phyloP scores from a whole-genome alignment of 2,888 invertebrate species.

The Drosophila kokeensis region DNA sequence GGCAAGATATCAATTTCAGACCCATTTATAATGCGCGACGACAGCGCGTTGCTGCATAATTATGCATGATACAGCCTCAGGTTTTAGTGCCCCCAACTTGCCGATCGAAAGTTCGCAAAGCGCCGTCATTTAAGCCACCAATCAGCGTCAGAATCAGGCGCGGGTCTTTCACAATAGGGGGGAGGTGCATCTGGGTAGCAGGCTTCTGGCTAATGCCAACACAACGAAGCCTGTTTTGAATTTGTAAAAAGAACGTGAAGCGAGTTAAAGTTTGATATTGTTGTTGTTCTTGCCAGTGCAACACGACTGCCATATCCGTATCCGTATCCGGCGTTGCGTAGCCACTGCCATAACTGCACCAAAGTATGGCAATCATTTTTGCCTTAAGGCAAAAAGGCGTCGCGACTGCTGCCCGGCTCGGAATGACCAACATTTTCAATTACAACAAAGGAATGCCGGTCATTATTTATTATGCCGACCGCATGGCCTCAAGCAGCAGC shows the following conservation, averaged over 20 bases:
- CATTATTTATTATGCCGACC: slow-evolving; percentile 83
- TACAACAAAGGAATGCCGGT: slow-evolving; percentile 82
- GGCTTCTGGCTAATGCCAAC: slow-evolving; percentile 66
- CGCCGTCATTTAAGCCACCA: slow-evolving; percentile 73
- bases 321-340: slow-evolving; percentile 11
- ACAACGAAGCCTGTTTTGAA: slow-evolving; percentile 76
- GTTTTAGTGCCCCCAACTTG: slow-evolving; percentile 9
- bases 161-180: neutral
- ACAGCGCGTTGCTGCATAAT: slow-evolving; percentile 71
- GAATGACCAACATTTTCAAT: slow-evolving; percentile 84
- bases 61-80: slow-evolving; percentile 64
- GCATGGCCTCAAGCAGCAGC: slow-evolving; percentile 66
- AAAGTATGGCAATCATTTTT: slow-evolving; percentile 83
- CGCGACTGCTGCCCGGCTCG: slow-evolving; percentile 49
- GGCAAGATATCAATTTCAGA: slow-evolving; percentile 69
- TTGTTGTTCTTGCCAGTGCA: slow-evolving; percentile 40
- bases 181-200: neutral
- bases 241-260: slow-evolving; percentile 80
- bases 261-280: slow-evolving; percentile 29
- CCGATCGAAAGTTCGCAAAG: slow-evolving; percentile 48
- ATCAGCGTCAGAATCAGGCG: slow-evolving; percentile 73
- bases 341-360: slow-evolving; percentile 66
- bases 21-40: slow-evolving; percentile 75
- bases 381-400: slow-evolving; percentile 73
- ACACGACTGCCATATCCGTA: slow-evolving; percentile 27